Evolutionary conservation across 2,888 invertebrate species (phyloP), one percentile per base, ranked within the genome.

Genomic region (Clusia tigrina): DNA sequence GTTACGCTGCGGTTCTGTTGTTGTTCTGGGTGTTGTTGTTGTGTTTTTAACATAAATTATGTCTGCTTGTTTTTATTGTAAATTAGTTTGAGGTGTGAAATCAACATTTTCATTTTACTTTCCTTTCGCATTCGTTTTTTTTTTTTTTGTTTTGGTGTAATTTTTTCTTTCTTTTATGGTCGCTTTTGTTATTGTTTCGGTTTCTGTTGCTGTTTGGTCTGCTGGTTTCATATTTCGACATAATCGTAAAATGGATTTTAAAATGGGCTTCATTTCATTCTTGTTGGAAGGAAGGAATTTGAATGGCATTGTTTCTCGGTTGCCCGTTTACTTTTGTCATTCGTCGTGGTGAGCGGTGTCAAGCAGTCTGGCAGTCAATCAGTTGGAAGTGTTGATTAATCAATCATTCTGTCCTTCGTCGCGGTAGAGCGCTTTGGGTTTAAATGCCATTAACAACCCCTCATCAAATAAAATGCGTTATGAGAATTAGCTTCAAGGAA

Each of bases 311-410:
- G n/a, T n/a, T n/a, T n/a, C n/a, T n/a, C n/a, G n/a, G n/a, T n/a
- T n/a, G n/a, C n/a, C n/a, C n/a, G n/a, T n/a, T n/a, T n/a, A n/a
- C n/a, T n/a, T n/a, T n/a, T n/a, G n/a, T n/a, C n/a, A 48, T 48
- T 48, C 48, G 20, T 15, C 22, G 2, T 15, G 20, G 20, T 48
- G n/a, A 42, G 48, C 48, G 48, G 22, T 22, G 48, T 48, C 48
- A 22, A 48, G 48, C 48, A 20, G 48, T 48, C 48, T 48, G 48
- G 48, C 48, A 18, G 48, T 20, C 15, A 48, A 48, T 48, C 48
- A 48, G 22, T 48, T n/a, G 42, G 42, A 32, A 32, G 32, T 32
- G 32, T 42, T 42, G 42, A 22, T 22, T 20, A 48, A 48, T 48
- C 48, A 48, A 48, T 48, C 48, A 48, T 48, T 42, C 3, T 6